A percentile compares a stretch with the other conserved stretches of the same genome.
phyloP scores from a whole-genome alignment of 2,797 vertebrate species.

The Carduelis carduelis region DNA sequence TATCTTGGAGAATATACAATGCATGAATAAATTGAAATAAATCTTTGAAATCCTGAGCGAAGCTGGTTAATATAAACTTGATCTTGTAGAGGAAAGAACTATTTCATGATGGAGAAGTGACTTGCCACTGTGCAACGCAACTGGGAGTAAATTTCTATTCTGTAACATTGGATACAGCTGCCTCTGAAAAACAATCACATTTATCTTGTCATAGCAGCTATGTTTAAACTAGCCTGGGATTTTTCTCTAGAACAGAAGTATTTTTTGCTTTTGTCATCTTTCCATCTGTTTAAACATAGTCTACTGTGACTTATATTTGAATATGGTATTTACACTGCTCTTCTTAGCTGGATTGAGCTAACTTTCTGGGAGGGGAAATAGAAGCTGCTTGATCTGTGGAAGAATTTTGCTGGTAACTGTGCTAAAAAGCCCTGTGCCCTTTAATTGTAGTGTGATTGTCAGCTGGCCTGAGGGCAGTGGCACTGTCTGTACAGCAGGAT shows the following conservation, averaged over 20 bases:
- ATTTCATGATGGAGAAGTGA: not conserved
- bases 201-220: not conserved
- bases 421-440: not conserved
- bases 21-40: constrained; percentile 9
- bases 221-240: not conserved
- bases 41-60: not conserved
- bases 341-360: not conserved
- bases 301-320: not conserved
- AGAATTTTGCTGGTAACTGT: not conserved
- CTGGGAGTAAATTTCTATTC: not conserved
- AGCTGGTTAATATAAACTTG: not conserved
- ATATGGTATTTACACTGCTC: not conserved
- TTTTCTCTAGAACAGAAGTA: not conserved
- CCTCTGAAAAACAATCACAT: not conserved
- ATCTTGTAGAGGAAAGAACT: not conserved
- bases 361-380: not conserved
- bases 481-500: not conserved
- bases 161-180: not conserved
- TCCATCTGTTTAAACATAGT: not conserved
- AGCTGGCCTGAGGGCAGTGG: not conserved
- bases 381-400: not conserved
- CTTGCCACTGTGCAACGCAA: not conserved
- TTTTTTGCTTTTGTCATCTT: not conserved
- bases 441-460: not conserved
- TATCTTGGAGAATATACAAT: not conserved